Percentiles rank a stretch among this genome's conserved stretches.
These are phyloP conservation scores for Drosophila seguyi DNA, from an alignment of 1,140 invertebrate species.

Conservation along the genomic window DNA sequence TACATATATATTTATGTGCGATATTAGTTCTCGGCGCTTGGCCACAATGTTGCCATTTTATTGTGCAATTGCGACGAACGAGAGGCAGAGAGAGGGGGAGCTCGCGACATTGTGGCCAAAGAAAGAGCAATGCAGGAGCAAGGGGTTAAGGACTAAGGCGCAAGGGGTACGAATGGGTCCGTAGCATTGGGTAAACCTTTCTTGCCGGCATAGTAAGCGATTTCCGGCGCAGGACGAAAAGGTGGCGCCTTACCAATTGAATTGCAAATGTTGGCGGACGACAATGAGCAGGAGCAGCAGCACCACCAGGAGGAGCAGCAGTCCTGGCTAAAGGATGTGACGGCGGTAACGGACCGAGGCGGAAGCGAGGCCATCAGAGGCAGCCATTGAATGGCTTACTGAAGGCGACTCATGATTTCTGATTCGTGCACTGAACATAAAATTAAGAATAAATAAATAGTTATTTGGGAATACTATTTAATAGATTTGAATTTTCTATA, in stretches of 20 bases:
- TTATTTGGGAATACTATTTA: accelerated
- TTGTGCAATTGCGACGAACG: slow-evolving; percentile 62
- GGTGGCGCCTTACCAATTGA: slow-evolving; percentile 79
- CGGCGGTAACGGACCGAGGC: slow-evolving; percentile 33
- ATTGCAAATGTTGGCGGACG: slow-evolving; percentile 76
- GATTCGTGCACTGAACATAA: slow-evolving; percentile 23
- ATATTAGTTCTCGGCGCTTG: slow-evolving; percentile 65
- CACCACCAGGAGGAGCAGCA: not conserved
- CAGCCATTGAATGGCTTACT: slow-evolving; percentile 71
- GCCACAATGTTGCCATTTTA: slow-evolving; percentile 72
- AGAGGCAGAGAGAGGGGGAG: slow-evolving; percentile 11
- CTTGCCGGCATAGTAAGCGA: slow-evolving; percentile 75
- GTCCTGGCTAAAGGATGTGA: slow-evolving; percentile 12
- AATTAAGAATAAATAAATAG: no score
- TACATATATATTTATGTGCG: slow-evolving; percentile 59
- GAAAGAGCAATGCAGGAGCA: no score
- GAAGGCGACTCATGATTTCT: slow-evolving; percentile 30
- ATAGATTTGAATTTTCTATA: not conserved
- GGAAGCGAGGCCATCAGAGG: slow-evolving; percentile 75
- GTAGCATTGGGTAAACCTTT: slow-evolving; percentile 65
- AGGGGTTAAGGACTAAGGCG: slow-evolving; percentile 7
- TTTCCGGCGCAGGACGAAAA: slow-evolving; percentile 74
- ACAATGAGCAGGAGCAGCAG: slow-evolving; percentile 43
- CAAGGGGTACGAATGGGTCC: slow-evolving; percentile 2
- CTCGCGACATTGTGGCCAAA: slow-evolving; percentile 49